These are phyloP conservation scores for Hypomecis punctinalis DNA, from an alignment of 2,888 invertebrate species.

Conservation along the genomic window DNA sequence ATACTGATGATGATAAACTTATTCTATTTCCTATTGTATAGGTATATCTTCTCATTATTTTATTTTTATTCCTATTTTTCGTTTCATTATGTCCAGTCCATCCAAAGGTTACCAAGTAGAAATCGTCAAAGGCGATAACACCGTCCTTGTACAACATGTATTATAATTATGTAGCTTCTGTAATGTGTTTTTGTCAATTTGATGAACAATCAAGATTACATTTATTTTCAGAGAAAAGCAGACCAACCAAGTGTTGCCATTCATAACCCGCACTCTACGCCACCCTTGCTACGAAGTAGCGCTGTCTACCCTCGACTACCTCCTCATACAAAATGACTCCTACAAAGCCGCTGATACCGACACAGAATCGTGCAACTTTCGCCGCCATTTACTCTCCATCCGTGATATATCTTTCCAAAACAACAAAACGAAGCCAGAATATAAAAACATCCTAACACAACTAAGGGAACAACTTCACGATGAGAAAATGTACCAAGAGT, in stretches of 20 bases:
- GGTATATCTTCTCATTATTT: too few relatives aligned
- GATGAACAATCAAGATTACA: neutral
- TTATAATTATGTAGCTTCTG: too few relatives aligned
- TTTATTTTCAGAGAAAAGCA: slow-evolving; percentile 3
- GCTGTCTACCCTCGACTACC: slow-evolving; percentile 1
- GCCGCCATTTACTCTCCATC: neutral
- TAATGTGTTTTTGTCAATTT: too few relatives aligned
- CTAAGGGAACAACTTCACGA: slow-evolving; percentile 64
- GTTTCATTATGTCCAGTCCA: too few relatives aligned
- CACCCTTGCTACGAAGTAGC: slow-evolving; percentile 5
- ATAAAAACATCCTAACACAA: slow-evolving; percentile 51
- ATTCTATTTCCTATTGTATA: too few relatives aligned
- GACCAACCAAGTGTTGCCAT: neutral
- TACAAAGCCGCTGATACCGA: neutral
- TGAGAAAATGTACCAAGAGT: slow-evolving; percentile 59
- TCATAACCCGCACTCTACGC: neutral
- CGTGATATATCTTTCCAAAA: neutral
- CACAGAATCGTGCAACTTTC: neutral
- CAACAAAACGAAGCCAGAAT: neutral
- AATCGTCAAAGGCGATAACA: too few relatives aligned
- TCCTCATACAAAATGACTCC: neutral
- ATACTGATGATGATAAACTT: too few relatives aligned
- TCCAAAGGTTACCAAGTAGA: too few relatives aligned
- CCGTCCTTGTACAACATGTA: too few relatives aligned
- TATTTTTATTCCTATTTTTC: too few relatives aligned